phyloP scores from a whole-genome alignment of 2,113 vertebrate genomes.

The Taurulus bubalis region DNA sequence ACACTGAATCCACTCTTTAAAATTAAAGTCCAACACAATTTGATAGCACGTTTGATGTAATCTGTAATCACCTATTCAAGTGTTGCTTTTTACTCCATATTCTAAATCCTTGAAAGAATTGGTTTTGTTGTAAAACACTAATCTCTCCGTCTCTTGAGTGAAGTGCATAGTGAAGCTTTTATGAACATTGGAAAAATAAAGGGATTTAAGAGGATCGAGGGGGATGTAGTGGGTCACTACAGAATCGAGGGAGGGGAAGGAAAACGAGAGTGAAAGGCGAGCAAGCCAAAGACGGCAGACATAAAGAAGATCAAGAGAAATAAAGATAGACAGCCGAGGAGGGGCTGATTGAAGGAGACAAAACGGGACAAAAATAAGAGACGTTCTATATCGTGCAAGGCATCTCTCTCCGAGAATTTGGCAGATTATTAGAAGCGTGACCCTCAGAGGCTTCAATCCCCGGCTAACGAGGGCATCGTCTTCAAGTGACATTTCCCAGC shows the following conservation, averaged over 20 bases:
- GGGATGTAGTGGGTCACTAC: neutral
- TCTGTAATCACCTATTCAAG: neutral
- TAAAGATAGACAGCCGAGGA: conserved; percentile 50
- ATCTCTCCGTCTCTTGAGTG: neutral
- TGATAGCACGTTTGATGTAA: conserved; percentile 8
- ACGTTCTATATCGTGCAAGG: conserved; percentile 36
- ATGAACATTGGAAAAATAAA: conserved; percentile 4
- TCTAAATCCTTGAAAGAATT: neutral
- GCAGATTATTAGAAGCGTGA: conserved; percentile 57
- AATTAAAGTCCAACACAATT: neutral
- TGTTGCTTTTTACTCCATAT: neutral
- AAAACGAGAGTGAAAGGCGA: conserved; percentile 30
- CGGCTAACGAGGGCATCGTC: conserved; percentile 73
- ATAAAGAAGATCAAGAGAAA: conserved; percentile 52
- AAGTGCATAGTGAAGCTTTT: neutral
- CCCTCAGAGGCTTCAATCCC: conserved; percentile 55
- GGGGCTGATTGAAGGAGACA: conserved; percentile 29
- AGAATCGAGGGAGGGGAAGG: conserved; percentile 18
- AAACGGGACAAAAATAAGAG: conserved; percentile 36
- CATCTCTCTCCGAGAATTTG: conserved; percentile 42
- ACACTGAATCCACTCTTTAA: neutral
- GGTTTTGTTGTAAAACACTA: neutral
- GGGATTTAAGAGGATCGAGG: neutral
- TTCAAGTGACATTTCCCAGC: conserved; percentile 70
- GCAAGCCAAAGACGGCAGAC: conserved; percentile 40